Conservation (phyloP, 1,140 invertebrate genomes). For the Dreissena polymorpha region DNA sequence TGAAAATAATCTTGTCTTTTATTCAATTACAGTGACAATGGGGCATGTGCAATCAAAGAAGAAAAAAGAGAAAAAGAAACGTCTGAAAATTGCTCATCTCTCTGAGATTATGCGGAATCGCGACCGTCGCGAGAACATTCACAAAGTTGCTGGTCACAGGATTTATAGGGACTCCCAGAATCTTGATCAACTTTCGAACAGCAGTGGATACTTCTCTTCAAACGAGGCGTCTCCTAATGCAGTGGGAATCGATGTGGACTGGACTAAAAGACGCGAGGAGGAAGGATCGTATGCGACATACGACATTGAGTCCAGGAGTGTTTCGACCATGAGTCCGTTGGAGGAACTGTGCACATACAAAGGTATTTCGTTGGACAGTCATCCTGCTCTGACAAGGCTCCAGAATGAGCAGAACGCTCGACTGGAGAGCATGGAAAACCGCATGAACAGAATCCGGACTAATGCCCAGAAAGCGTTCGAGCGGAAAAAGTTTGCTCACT, state of each 20-base stretch:
- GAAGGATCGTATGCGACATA: not conserved
- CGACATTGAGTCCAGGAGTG: not conserved
- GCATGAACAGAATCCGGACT: conserved; percentile 65
- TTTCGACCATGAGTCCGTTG: conserved; percentile 26
- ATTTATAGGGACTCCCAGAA: conserved; percentile 42
- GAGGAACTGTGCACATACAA: conserved; percentile 50
- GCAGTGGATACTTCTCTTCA: conserved; percentile 52
- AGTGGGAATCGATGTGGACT: conserved; percentile 21
- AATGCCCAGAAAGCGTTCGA: conserved; percentile 67
- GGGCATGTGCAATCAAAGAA: conserved; percentile 55
- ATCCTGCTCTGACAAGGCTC: conserved; percentile 65
- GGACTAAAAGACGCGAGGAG: not conserved
- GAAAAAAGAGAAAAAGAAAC: conserved; percentile 32
- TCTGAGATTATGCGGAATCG: conserved; percentile 36
- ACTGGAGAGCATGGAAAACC: conserved; percentile 67
- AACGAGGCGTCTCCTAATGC: conserved; percentile 36
- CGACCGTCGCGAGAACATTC: conserved; percentile 25
- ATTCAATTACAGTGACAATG: conserved; percentile 29
- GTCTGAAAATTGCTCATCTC: conserved; percentile 38
- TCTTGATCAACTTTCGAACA: conserved; percentile 47
- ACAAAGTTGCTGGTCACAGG: conserved; percentile 47
- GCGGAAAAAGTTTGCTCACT: conserved; percentile 67
- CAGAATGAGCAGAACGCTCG: conserved; percentile 70
- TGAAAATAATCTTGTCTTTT: no score
- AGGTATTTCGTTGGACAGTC: conserved; percentile 58